Base-by-base conservation (phyloP, 2,113 vertebrate species). In the Thalassarche chlororhynchos region DNA sequence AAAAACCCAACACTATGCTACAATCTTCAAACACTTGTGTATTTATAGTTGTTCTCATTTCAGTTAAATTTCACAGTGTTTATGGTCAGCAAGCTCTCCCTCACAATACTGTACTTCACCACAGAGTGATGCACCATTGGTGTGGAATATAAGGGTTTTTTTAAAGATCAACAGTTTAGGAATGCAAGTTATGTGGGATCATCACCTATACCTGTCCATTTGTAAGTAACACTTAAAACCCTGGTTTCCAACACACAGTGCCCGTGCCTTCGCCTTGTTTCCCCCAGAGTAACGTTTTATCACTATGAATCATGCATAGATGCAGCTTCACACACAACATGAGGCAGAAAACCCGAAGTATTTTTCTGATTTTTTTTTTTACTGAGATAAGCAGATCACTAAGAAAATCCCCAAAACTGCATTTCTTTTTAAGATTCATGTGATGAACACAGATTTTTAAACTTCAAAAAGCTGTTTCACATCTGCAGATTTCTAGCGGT, bases 11-110 rank as follows among this genome's bases (percentile, higher is more conserved):
- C 23, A 18, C 31, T 25, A 26, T 3, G 13, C 68, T 68, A 42
- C 57, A 21, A 34, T 68, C 74, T 95, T 60, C 61, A 79, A 82
- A 87, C 34, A 61, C 19, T 61, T 36, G 23, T 23, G 13, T 75
- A 78, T 75, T 89, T 92, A 47, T 51, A 81, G 51, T 55, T 92
- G 34, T 66, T 92, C 40, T 82, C 26, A 65, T 68, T 84, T 75
- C 52, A 74, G 34, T 49, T 65, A 17, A 40, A 34, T 72, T 76
- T 95, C 74, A 51, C 64, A 57, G 42, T 60, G 57, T 52, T 87
- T 5, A 9, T 13, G 49, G 66, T 79, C 87, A 91, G 74, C 44
- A 58, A 72, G 70, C 49, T 84, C 36, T 79, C 44, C 47, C 40
- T 81, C 66, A 70, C 16, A 71, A 25, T 31, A 51, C n/a, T 44